Percentiles rank a stretch among this genome's conserved stretches.
These are phyloP conservation scores for Pterophyllum scalare DNA, from an alignment of 2,113 vertebrate species.

Conservation along the genomic window DNA sequence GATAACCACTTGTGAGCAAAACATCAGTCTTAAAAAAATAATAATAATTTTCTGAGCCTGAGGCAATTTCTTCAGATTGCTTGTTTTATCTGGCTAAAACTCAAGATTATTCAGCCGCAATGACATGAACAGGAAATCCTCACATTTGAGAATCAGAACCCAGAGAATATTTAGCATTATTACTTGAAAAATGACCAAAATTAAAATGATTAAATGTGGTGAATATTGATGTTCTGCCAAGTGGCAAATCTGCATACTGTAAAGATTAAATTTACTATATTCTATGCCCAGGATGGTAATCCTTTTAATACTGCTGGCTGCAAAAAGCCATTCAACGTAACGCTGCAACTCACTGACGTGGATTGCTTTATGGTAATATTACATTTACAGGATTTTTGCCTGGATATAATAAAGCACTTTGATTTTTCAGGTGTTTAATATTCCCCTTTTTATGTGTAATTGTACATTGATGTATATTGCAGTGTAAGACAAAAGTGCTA, in stretches of 20 bases:
- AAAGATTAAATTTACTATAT: neutral
- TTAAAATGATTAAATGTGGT: neutral
- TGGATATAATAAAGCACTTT: neutral
- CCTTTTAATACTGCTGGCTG: neutral
- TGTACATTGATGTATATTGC: neutral
- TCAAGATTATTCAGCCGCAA: neutral
- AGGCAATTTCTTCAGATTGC: neutral
- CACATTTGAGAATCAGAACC: neutral
- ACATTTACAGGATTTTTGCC: neutral
- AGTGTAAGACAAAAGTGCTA: neutral
- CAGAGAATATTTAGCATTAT: neutral
- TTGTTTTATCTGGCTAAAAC: slow-evolving; percentile 11
- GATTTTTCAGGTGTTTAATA: neutral
- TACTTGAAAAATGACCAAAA: neutral
- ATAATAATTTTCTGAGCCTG: neutral
- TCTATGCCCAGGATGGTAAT: neutral
- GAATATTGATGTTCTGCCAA: neutral
- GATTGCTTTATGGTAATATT: neutral
- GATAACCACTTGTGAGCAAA: neutral
- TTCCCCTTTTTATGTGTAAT: slow-evolving; percentile 7
- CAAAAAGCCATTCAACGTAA: neutral
- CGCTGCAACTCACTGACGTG: neutral
- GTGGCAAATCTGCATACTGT: neutral
- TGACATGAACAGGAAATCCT: neutral
- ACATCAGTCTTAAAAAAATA: neutral